A percentile compares a stretch with the other conserved stretches of the same genome.
Evolutionary conservation across 2,797 vertebrate genomes (phyloP).

Genomic region (Hozukius guyotensis): DNA sequence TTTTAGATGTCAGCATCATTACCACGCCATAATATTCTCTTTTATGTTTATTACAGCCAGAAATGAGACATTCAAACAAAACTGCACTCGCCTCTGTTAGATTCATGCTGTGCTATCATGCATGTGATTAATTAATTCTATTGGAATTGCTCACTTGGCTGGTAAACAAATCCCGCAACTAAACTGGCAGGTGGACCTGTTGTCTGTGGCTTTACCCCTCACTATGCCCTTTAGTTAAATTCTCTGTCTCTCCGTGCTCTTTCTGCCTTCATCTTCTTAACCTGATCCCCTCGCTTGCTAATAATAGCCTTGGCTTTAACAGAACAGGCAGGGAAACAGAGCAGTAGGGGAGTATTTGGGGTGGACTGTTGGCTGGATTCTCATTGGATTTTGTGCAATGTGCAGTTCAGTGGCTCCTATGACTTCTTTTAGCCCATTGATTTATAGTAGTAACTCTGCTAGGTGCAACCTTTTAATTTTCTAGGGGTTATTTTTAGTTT

Average conservation of each 20-base stretch:
- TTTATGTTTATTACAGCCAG: not conserved
- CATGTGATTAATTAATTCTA: not conserved
- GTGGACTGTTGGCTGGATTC: constrained; percentile 46
- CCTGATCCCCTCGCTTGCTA: constrained; percentile 49
- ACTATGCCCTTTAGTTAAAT: constrained; percentile 1
- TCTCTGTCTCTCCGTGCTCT: constrained; percentile 29
- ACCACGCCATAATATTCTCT: not conserved
- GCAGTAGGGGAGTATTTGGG: constrained; percentile 39
- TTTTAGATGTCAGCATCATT: not conserved
- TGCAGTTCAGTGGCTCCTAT: constrained; percentile 40
- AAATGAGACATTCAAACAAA: not conserved
- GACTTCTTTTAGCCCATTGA: constrained; percentile 45
- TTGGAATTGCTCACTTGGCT: not conserved
- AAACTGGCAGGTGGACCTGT: constrained; percentile 2
- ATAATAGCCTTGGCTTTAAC: constrained; percentile 57
- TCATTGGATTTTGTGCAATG: constrained; percentile 49
- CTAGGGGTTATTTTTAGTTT: constrained; percentile 18
- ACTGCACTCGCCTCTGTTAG: not conserved
- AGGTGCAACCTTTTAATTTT: constrained; percentile 21
- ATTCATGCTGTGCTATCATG: not conserved
- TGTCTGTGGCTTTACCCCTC: constrained; percentile 19
- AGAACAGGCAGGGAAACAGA: constrained; percentile 43
- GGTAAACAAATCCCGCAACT: not conserved
- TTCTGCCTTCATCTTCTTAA: constrained; percentile 55
- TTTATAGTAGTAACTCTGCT: constrained; percentile 25